Evolutionary conservation across 2,888 invertebrate genomes (phyloP).

Genomic region (Bombyx huttoni): DNA sequence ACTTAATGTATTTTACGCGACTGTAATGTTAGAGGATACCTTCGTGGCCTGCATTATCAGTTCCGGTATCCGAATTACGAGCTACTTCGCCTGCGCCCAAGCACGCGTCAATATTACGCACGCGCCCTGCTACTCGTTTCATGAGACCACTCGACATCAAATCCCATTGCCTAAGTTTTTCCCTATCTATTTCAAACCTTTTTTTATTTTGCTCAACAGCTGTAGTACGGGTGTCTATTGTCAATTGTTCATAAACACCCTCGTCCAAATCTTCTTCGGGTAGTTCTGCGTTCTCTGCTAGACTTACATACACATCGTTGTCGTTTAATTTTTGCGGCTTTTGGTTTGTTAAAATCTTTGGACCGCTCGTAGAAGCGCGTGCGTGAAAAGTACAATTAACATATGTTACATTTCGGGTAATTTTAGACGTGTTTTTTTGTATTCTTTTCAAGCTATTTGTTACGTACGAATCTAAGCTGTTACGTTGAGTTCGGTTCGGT

Average conservation of each 20-base stretch:
- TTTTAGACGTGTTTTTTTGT: conserved; percentile 48
- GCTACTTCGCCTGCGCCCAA: conserved; percentile 42
- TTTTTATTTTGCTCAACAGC: conserved; percentile 28
- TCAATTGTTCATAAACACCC: conserved; percentile 71
- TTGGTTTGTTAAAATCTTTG: conserved; percentile 25
- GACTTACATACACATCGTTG: conserved; percentile 66
- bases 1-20: conserved; percentile 61
- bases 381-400: conserved; percentile 81
- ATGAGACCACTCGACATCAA: conserved; percentile 87
- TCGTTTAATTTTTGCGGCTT: conserved; percentile 50
- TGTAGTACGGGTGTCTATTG: conserved; percentile 40
- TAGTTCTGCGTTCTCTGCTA: conserved; percentile 41
- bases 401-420: conserved; percentile 82
- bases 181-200: conserved; percentile 82
- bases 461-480: conserved; percentile 35
- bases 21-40: conserved; percentile 67
- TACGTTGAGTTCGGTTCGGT: conserved; percentile 22
- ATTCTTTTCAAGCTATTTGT: conserved; percentile 60
- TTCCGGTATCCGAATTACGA: conserved; percentile 55
- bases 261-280: conserved; percentile 50
- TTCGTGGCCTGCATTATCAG: conserved; percentile 63
- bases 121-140: conserved; percentile 56
- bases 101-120: conserved; percentile 47
- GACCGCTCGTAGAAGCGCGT: conserved; percentile 44
- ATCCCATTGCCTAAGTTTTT: conserved; percentile 90